Evolutionary conservation across 2,113 vertebrate genomes (phyloP), one percentile per base, ranked within the genome.

Genomic region (Aphyosemion australe): DNA sequence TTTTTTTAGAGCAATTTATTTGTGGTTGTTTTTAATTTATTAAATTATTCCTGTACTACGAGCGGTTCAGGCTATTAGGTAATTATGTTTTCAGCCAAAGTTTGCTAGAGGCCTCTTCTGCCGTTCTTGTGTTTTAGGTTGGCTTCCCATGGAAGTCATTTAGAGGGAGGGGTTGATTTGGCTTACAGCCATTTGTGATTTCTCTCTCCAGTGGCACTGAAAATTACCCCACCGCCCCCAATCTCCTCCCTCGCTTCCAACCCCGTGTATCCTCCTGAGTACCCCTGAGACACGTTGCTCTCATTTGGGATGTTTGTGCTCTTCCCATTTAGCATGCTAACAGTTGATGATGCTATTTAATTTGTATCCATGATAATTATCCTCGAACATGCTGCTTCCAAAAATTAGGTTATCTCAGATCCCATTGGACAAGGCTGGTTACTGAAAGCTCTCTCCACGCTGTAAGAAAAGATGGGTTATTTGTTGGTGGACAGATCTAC

Each of bases 121-220:
- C 72, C 71, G 76, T 80, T 85, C 61, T 74, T 64, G 34, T 51
- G 48, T 70, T 79, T 80, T 56, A 61, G 70, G 55, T 50, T 84
- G 75, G 67, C 77, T 87, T 68, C 77, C 89, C 61, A 75, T 83
- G 87, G 88, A 87, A 85, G 88, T 89, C 63, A 86, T 91, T 90
- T 87, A 73, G 61, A 87, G 87, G 87, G 88, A 86, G 87, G 86
- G 78, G 85, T 84, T 73, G 77, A 79, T 85, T 87, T 90, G 85
- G 90, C 83, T 62, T 71, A 19, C 19, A 72, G 79, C 87, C 82
- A 84, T 85, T 74, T 86, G 76, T 69, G 82, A 88, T 90, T 90
- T 84, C 50, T 84, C 86, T 83, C 85, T 90, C 83, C 76, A 85
- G 80, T 89, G 87, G 87, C 83, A 88, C 72, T 10, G 75, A 85